Percentiles rank a stretch among this genome's conserved stretches.
These are phyloP conservation scores for Micoletzkya japonica DNA, from an alignment of 2,888 invertebrate species.

Conservation along the genomic window DNA sequence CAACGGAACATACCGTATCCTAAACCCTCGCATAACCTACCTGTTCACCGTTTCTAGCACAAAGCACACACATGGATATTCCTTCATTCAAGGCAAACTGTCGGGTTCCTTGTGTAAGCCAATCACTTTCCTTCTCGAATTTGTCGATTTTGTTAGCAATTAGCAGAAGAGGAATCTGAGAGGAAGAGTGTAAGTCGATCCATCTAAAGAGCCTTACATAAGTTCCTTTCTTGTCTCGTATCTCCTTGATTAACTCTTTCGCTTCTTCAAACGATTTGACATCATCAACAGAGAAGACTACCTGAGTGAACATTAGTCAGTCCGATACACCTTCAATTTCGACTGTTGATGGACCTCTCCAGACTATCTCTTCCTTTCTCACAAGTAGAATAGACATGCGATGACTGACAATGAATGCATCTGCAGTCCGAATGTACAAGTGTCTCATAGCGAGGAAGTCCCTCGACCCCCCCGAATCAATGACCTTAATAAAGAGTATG, in stretches of 20 bases:
- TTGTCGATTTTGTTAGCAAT: slow-evolving; percentile 53
- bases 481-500: slow-evolving; percentile 45
- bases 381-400: not conserved
- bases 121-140: slow-evolving; percentile 16
- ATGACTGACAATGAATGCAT: slow-evolving; percentile 56
- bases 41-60: too few species aligned
- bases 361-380: not conserved
- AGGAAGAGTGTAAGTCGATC: not conserved
- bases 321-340: too few species aligned
- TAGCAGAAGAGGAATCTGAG: slow-evolving; percentile 51
- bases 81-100: too few species aligned
- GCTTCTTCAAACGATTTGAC: slow-evolving; percentile 53
- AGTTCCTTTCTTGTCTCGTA: slow-evolving; percentile 28
- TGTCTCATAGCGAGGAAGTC: slow-evolving; percentile 63
- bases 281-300: slow-evolving; percentile 55
- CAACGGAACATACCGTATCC: too few species aligned
- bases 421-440: slow-evolving; percentile 55
- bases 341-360: not conserved
- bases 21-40: too few species aligned
- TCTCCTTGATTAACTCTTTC: slow-evolving; percentile 46
- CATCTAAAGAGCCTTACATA: not conserved
- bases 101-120: too few species aligned
- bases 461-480: slow-evolving; percentile 58
- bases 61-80: too few species aligned
- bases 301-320: slow-evolving; percentile 30